Evolutionary conservation across 2,888 invertebrate species (phyloP), one percentile per base, ranked within the genome.

Genomic region (Colostygia pectinataria): DNA sequence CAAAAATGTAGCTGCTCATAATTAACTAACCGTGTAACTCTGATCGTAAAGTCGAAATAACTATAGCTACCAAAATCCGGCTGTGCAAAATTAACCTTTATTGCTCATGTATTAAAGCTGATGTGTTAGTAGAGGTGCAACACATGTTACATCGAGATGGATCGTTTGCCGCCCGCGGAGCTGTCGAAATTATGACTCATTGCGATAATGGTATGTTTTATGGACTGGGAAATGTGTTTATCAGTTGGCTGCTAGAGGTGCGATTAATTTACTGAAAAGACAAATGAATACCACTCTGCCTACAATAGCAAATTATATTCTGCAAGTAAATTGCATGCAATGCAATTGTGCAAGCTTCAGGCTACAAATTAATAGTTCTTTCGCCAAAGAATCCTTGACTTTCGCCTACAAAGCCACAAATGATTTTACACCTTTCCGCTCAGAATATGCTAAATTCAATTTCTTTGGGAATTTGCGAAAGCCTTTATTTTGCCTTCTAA

Each of bases 121-220:
- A 9, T 18, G 13, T 20, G 8, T 34, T 23, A 12, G 29, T 20
- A 10, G 1, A 40, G 40, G 23, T 50, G 49, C 38, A 41, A 40
- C 49, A 49, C 41, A 45, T 49, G 53, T 41, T 45, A 13, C 28
- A 40, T 44, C 46, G 15, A 29, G 47, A 48, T 44, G 39, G 39
- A 53, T 53, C 38, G 27, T 40, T 38, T 43, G 37, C 47, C 42
- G 46, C 43, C 40, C 29, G 34, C 33, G 8, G 49, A 28, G 38
- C 38, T 45, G 53, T 49, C 49, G 42, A 45, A 49, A 53, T 36
- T 41, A 25, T 53, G 53, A 53, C 36, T 53, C 48, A 53, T 47
- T 41, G 27, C 27, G 41, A 45, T 51, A 41, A 51, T 44, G 40
- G 36, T 20, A 41, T 37, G 41, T 31, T 40, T 45, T 45, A 51